A percentile compares a stretch with the other conserved stretches of the same genome.
Evolutionary conservation across 2,888 invertebrate species (phyloP).

Genomic region (Lamellibrachia columna): DNA sequence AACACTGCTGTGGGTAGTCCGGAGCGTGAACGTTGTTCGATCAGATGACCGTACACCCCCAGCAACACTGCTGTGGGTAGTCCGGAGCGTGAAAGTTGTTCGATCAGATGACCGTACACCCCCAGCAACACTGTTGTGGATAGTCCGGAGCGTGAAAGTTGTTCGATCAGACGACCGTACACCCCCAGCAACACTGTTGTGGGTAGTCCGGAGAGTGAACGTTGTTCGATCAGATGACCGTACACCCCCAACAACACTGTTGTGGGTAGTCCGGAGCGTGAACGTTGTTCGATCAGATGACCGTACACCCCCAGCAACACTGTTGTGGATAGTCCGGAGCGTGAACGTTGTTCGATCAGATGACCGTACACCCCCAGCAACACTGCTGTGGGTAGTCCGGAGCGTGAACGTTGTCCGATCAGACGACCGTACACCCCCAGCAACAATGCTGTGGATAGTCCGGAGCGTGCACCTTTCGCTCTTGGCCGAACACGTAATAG

Average conservation of each 20-base stretch:
- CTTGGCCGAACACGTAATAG: conserved; percentile 50
- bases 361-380: conserved; percentile 32
- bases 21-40: conserved; percentile 42
- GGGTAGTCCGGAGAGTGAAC: conserved; percentile 50
- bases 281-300: conserved; percentile 36
- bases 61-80: conserved; percentile 50
- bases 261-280: conserved; percentile 50
- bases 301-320: conserved; percentile 39
- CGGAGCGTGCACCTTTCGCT: conserved; percentile 43
- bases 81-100: conserved; percentile 44
- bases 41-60: conserved; percentile 30
- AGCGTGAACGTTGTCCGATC: conserved; percentile 40
- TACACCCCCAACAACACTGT: conserved; percentile 42
- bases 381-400: conserved; percentile 52
- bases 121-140: conserved; percentile 48
- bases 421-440: conserved; percentile 31
- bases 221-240: conserved; percentile 28
- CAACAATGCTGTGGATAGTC: conserved; percentile 52
- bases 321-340: conserved; percentile 51
- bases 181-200: conserved; percentile 46
- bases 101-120: conserved; percentile 27
- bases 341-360: conserved; percentile 39
- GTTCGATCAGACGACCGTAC: conserved; percentile 23
- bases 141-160: conserved; percentile 47
- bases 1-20: conserved; percentile 51